Evolutionary conservation across 2,113 vertebrate species (phyloP), one percentile per base, ranked within the genome.

Genomic region (Coturnix japonica): DNA sequence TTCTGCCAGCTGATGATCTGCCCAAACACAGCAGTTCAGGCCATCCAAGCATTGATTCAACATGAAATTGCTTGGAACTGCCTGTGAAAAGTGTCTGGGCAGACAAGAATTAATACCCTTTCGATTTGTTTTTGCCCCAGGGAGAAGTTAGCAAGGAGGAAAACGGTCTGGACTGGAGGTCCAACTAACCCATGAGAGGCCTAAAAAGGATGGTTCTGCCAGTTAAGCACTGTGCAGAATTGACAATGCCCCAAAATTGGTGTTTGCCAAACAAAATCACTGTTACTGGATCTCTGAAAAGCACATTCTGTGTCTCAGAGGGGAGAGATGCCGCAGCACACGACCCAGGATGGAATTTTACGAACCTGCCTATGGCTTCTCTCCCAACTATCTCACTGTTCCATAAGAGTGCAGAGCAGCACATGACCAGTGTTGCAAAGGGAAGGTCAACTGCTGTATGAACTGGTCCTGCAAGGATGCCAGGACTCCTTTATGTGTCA

Each of bases 351-450:
- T 10, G 28, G 20, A 8, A 23, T 47, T 64, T 70, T 23, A 53
- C 22, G 26, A 46, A 35, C 72, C 51, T 31, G 71, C 13, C 64
- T 33, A 59, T 30, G 20, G 51, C 51, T 56, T 46, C 71, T 35
- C 64, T 53, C 13, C 19, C 23, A 30, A 25, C 23, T 30, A 16
- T 14, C 0, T 2, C 43, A n/a, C 46, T 3, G 0, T 11, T n/a
- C 18, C 31, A 21, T 13, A 49, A 15, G 0, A 8, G 39, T 21
- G 41, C 31, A 30, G 47, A 63, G 19, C 41, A 21, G 28, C 0
- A 0, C 31, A 28, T 17, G 5, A 11, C 15, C 1, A 2, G 56
- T 33, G 64, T 72, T 61, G 53, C 2, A 0, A 22, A 41, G 37
- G 37, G 30, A 59, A 44, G 59, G 8, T 22, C 2, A 3, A n/a